Conservation (phyloP, 2,888 invertebrate genomes). For the Psylliodes chrysocephalus region DNA sequence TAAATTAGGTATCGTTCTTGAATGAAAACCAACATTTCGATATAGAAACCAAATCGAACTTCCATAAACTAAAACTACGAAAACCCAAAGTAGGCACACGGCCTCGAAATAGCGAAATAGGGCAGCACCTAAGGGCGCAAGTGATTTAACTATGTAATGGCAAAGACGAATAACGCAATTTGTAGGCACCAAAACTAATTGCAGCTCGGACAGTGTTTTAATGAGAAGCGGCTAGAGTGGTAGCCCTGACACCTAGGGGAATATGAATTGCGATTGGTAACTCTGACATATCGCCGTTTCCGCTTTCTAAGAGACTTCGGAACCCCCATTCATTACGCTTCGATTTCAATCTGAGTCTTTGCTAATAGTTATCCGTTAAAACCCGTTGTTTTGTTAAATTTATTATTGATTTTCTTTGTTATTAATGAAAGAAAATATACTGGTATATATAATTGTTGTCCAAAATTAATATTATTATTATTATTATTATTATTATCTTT, state of each 20-base stretch:
- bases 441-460: too few relatives aligned
- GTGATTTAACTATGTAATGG: slow-evolving; percentile 58
- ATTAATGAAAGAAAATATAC: too few relatives aligned
- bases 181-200: slow-evolving; percentile 65
- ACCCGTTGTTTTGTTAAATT: too few relatives aligned
- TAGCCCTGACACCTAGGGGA: slow-evolving; percentile 63
- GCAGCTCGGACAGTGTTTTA: slow-evolving; percentile 66
- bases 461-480: too few relatives aligned
- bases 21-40: background rate
- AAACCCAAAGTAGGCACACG: slow-evolving; percentile 12
- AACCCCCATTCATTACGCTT: slow-evolving; percentile 47
- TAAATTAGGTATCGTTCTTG: too few relatives aligned
- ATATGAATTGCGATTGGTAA: slow-evolving; percentile 64
- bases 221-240: slow-evolving; percentile 64
- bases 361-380: slow-evolving; percentile 25
- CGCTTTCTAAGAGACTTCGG: slow-evolving; percentile 47
- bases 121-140: slow-evolving; percentile 43
- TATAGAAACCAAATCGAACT: slow-evolving; percentile 19
- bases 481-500: too few relatives aligned
- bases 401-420: too few relatives aligned
- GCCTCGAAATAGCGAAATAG: background rate
- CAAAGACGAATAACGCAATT: slow-evolving; percentile 67
- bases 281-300: slow-evolving; percentile 59
- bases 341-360: slow-evolving; percentile 35
- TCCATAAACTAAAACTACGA: slow-evolving; percentile 15